Conservation (phyloP, 2,888 invertebrate species). For the Lampropteryx suffumata region DNA sequence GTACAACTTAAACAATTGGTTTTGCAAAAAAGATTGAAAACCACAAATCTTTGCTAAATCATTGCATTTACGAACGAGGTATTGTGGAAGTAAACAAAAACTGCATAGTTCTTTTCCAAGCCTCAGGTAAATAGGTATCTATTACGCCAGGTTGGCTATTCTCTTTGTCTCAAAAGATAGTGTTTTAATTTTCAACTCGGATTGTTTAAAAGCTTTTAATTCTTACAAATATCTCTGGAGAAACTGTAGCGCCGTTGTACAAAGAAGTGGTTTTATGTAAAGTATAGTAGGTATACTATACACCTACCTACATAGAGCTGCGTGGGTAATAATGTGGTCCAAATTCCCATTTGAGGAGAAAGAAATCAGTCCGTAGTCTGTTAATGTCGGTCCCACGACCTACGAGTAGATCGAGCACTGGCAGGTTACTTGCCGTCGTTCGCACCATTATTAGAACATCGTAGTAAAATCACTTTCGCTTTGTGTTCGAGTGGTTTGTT, state of each 20-base stretch:
- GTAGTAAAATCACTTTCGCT: conserved; percentile 42
- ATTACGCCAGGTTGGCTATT: conserved; percentile 21
- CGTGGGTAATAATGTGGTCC: conserved; percentile 53
- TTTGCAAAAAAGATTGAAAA: background rate
- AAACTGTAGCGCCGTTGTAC: conserved; percentile 29
- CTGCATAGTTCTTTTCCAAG: conserved; percentile 8
- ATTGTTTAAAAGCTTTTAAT: conserved; percentile 25
- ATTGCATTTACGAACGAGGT: conserved; percentile 1
- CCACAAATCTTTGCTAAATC: conserved; percentile 2
- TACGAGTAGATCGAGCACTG: conserved; percentile 24
- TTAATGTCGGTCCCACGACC: conserved; percentile 49
- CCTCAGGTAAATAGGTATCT: conserved; percentile 19
- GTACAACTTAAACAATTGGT: too few species aligned
- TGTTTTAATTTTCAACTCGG: conserved; percentile 33
- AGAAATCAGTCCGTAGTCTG: conserved; percentile 47
- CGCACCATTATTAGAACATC: conserved; percentile 35
- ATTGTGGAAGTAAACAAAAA: conserved; percentile 16
- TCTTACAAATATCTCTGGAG: conserved; percentile 30
- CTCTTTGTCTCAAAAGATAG: conserved; percentile 32
- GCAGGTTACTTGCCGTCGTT: conserved; percentile 34
- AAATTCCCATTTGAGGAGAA: conserved; percentile 59
- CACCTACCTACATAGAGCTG: conserved; percentile 18
- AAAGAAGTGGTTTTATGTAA: conserved; percentile 28
- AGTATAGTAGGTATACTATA: conserved; percentile 8
- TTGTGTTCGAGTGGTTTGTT: conserved; percentile 44